phyloP scores from a whole-genome alignment of 2,113 vertebrate species.

The Melanerpes aurifrons region DNA sequence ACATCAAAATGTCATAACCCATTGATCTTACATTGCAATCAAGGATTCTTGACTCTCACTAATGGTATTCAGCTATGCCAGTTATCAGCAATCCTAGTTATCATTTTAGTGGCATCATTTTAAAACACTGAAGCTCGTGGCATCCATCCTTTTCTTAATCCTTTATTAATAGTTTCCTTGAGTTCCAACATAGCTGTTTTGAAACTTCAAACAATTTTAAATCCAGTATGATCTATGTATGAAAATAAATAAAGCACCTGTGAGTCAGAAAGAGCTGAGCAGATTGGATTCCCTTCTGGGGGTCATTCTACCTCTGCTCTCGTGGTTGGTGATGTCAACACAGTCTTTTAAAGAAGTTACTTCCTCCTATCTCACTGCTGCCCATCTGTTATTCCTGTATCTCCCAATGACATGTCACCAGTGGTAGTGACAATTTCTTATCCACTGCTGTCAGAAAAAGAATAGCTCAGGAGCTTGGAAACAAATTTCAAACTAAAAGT shows the following conservation, averaged over 20 bases:
- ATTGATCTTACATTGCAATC: conserved; percentile 30
- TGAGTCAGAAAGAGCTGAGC: neutral
- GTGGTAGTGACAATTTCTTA: conserved; percentile 61
- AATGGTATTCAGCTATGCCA: neutral
- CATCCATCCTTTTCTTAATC: neutral
- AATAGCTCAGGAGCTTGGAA: conserved; percentile 56
- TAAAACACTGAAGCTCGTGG: neutral
- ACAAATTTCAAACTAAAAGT: conserved; percentile 64
- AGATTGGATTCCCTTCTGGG: neutral
- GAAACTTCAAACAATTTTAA: neutral
- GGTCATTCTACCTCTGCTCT: conserved; percentile 41
- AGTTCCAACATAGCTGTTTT: neutral
- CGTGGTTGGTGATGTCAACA: conserved; percentile 57
- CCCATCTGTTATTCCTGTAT: conserved; percentile 65
- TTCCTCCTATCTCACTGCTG: conserved; percentile 53
- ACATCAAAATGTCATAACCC: conserved; percentile 64
- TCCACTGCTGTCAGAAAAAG: conserved; percentile 54
- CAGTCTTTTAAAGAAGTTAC: conserved; percentile 49
- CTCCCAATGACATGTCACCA: conserved; percentile 57
- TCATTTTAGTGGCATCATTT: neutral
- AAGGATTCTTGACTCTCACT: conserved; percentile 13
- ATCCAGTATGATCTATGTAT: neutral
- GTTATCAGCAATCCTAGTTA: neutral
- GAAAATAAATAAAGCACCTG: neutral
- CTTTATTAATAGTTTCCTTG: neutral